Evolutionary conservation across 2,888 invertebrate species (phyloP).

Genomic region (Carpatolechia fugitivella): DNA sequence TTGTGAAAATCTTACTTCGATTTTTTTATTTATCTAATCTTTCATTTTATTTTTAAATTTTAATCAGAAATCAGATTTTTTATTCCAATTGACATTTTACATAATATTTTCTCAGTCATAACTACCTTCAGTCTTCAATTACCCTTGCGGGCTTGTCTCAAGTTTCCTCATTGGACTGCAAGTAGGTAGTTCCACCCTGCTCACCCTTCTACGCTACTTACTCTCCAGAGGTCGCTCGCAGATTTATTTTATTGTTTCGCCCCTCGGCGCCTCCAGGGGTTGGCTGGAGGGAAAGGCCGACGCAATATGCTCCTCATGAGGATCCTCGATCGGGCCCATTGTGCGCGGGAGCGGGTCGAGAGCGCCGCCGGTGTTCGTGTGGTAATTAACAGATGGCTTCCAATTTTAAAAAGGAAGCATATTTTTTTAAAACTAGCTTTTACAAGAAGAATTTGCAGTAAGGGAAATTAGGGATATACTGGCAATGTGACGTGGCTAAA

Average conservation of each 20-base stretch:
- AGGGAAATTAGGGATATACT: too few species aligned
- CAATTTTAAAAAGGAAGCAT: background rate
- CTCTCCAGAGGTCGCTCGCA: slow-evolving; percentile 27
- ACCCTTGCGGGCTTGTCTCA: background rate
- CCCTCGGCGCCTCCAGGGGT: slow-evolving; percentile 25
- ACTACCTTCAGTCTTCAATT: too few species aligned
- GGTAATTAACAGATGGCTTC: background rate
- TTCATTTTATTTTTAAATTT: too few species aligned
- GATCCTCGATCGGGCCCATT: background rate
- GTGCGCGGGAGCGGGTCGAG: too few species aligned
- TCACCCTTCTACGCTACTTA: background rate
- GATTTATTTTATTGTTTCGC: slow-evolving; percentile 48
- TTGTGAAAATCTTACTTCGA: too few species aligned
- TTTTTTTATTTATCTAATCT: too few species aligned
- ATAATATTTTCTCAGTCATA: too few species aligned
- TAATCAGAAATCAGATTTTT: background rate
- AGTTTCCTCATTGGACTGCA: background rate
- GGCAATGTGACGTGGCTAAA: too few species aligned
- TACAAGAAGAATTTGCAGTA: too few species aligned
- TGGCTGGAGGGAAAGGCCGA: slow-evolving; percentile 38
- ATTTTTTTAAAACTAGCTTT: too few species aligned
- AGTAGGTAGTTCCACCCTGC: background rate
- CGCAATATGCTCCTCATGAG: slow-evolving; percentile 61
- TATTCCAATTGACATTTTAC: too few species aligned
- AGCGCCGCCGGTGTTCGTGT: slow-evolving; percentile 19